Conservation (phyloP, 1,140 invertebrate species). For the Colletes gigas region DNA sequence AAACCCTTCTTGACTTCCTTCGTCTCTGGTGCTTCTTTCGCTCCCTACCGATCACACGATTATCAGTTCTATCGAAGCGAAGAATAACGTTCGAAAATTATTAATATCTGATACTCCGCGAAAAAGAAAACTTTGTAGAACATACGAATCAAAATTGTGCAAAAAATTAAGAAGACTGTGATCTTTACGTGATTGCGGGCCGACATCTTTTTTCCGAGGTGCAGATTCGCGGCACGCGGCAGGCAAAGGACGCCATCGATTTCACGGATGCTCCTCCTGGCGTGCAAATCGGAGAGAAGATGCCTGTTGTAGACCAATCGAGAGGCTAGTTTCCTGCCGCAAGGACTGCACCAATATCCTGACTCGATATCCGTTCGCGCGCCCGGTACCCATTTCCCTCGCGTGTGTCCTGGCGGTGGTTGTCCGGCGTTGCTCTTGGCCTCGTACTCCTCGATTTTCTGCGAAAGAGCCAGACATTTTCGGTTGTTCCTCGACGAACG, state of each 20-base stretch:
- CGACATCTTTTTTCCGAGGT: slow-evolving; percentile 29
- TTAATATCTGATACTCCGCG: too few relatives aligned
- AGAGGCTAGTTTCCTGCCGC: slow-evolving; percentile 87
- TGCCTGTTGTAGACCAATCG: slow-evolving; percentile 88
- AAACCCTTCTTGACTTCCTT: slow-evolving; percentile 66
- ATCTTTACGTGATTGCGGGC: slow-evolving; percentile 38
- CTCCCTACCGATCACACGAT: slow-evolving; percentile 28
- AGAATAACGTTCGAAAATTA: too few relatives aligned
- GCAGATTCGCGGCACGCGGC: slow-evolving; percentile 35
- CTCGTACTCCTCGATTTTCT: slow-evolving; percentile 74
- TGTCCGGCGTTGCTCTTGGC: slow-evolving; percentile 61
- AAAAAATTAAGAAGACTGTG: too few relatives aligned
- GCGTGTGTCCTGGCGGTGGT: slow-evolving; percentile 86
- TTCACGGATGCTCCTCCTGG: slow-evolving; percentile 86
- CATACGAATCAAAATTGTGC: too few relatives aligned
- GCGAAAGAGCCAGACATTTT: slow-evolving; percentile 1
- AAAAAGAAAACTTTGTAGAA: too few relatives aligned
- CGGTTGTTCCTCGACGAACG: neutral
- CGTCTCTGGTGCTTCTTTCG: slow-evolving; percentile 70
- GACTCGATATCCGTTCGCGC: slow-evolving; percentile 77
- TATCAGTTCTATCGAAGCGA: neutral
- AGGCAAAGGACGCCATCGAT: slow-evolving; percentile 72
- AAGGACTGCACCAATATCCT: slow-evolving; percentile 89
- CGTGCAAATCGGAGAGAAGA: slow-evolving; percentile 87
- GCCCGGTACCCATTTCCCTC: slow-evolving; percentile 89